These are phyloP conservation scores for Fissipunctia ypsillon DNA, from an alignment of 2,888 invertebrate genomes.

Conservation along the genomic window DNA sequence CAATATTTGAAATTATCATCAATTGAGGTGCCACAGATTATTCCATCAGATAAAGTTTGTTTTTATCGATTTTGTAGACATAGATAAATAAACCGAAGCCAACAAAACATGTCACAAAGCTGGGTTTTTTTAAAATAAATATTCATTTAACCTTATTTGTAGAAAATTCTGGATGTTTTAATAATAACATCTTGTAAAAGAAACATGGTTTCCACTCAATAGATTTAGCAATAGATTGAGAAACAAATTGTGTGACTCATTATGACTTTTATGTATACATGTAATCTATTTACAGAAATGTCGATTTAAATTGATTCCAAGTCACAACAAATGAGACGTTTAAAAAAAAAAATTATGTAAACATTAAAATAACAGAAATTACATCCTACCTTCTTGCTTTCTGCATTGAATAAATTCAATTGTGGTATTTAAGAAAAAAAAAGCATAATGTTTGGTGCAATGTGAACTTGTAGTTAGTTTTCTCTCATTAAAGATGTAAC, in stretches of 20 bases:
- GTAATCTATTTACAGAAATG: slow-evolving; percentile 13
- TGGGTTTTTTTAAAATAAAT: slow-evolving; percentile 3
- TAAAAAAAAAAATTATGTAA: too few relatives aligned
- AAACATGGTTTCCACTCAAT: slow-evolving; percentile 8
- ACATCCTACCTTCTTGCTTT: neutral
- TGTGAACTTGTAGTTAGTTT: neutral
- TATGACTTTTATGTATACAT: slow-evolving; percentile 11
- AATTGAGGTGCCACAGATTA: slow-evolving; percentile 41
- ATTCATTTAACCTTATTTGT: neutral
- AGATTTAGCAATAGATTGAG: slow-evolving; percentile 19
- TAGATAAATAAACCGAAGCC: slow-evolving; percentile 33
- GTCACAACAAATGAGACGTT: neutral
- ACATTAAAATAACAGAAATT: neutral
- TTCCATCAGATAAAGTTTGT: slow-evolving; percentile 34
- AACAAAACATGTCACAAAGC: slow-evolving; percentile 31
- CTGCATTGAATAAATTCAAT: neutral
- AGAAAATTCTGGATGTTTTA: slow-evolving; percentile 20
- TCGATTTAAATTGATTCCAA: slow-evolving; percentile 8
- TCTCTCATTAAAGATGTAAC: neutral
- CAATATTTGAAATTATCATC: slow-evolving; percentile 35
- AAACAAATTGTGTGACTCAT: slow-evolving; percentile 25
- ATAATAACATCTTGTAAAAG: neutral
- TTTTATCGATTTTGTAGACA: slow-evolving; percentile 33
- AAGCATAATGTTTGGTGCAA: neutral
- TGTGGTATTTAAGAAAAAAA: neutral